Evolutionary conservation across 2,888 invertebrate genomes (phyloP).

Genomic region (Sinohyriopsis cumingii): DNA sequence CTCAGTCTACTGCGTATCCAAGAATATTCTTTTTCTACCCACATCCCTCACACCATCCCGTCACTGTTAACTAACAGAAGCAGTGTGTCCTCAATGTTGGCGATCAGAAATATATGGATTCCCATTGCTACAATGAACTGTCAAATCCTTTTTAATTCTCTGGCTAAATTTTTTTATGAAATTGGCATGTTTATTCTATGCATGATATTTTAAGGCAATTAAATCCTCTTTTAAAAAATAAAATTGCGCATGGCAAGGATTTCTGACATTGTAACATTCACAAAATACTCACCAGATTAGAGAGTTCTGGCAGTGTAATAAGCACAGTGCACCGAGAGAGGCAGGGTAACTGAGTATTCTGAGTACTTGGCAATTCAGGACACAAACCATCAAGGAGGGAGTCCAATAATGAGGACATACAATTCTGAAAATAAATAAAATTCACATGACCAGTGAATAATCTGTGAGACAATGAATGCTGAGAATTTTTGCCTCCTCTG

Average conservation of each 20-base stretch:
- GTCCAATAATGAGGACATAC: constrained; percentile 85
- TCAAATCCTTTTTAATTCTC: no score
- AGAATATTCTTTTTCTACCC: no score
- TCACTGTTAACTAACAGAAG: no score
- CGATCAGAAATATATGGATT: no score
- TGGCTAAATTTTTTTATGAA: no score
- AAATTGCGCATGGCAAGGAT: background rate
- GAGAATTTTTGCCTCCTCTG: background rate
- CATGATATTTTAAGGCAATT: no score
- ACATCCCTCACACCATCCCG: no score
- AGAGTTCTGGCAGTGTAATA: constrained; percentile 80
- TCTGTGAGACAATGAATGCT: background rate
- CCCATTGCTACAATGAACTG: no score
- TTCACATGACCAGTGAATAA: background rate
- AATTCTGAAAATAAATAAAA: constrained; percentile 73
- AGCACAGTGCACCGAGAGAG: constrained; percentile 80
- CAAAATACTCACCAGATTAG: constrained; percentile 75
- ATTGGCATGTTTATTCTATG: no score
- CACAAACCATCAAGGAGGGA: constrained; percentile 76
- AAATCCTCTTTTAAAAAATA: no score
- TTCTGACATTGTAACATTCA: background rate
- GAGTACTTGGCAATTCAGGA: constrained; percentile 48
- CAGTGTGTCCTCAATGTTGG: no score
- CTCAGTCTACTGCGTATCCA: no score
- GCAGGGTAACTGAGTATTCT: constrained; percentile 75